Evolutionary conservation across 2,113 vertebrate species (phyloP).

Genomic region (Anarrhichthys ocellatus): DNA sequence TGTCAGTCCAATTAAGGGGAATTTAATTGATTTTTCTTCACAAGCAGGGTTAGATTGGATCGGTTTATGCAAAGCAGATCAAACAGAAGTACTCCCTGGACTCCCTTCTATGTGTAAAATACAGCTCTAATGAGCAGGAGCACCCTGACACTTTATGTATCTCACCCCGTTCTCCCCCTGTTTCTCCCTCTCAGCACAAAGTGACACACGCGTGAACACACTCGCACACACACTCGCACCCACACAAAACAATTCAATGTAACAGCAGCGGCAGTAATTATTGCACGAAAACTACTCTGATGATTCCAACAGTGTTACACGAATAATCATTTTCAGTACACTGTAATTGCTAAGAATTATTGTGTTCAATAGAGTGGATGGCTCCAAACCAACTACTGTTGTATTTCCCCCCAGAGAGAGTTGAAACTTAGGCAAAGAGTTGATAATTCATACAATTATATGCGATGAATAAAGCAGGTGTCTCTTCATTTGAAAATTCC

Average conservation of each 20-base stretch:
- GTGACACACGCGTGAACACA: conserved; percentile 8
- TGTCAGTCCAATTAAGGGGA: conserved; percentile 83
- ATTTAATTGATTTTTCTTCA: conserved; percentile 85
- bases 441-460: conserved; percentile 72
- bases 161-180: conserved; percentile 30
- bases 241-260: conserved; percentile 17
- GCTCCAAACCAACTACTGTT: conserved; percentile 8
- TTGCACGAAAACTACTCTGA: conserved; percentile 16
- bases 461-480: conserved; percentile 77
- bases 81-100: conserved; percentile 78
- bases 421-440: conserved; percentile 61
- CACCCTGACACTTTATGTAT: conserved; percentile 50
- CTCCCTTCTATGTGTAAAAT: conserved; percentile 78
- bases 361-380: conserved; percentile 20
- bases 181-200: conserved; percentile 30
- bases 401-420: conserved; percentile 30
- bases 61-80: conserved; percentile 85
- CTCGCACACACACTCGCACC: conserved; percentile 9
- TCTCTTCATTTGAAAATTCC: conserved; percentile 76
- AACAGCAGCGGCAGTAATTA: conserved; percentile 19
- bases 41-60: conserved; percentile 79
- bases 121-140: conserved; percentile 77
- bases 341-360: conserved; percentile 23
- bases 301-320: conserved; percentile 19
- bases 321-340: conserved; percentile 30